Base-by-base conservation (phyloP, 2,888 invertebrate species). In the Clostera curtula region DNA sequence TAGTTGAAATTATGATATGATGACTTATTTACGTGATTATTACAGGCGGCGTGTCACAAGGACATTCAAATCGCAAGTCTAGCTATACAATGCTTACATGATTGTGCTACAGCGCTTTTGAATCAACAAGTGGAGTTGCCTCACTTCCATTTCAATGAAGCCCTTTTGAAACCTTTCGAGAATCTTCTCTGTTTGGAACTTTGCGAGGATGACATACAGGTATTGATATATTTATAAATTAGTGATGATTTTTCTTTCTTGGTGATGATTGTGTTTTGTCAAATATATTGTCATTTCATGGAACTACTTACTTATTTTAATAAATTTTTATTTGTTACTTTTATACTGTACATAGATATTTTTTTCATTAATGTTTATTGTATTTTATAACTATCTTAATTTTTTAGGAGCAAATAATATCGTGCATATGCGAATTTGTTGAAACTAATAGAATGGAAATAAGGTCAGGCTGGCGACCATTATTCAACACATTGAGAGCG, bases 121-220 rank as follows among this genome's bases (percentile, higher is more conserved):
- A 93, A 93, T 50, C 93, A 93, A 56, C 94, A 94, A 65, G 88
- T 91, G 0, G 97, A 97, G 63, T 70, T 96, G 37, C 92, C 96
- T 0, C 94, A 97, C 72, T 97, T 97, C 72, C 97, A 97, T 65
- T 96, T 97, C 67, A 96, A 97, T 64, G 97, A 97, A 68, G 95
- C 96, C 0, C 83, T 97, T 5, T 89, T 97, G 46, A 97, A 97
- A 59, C 97, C 97, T 0, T 97, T 97, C 63, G 97, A 98, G 73
- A 97, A 96, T 62, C 87, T 98, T 19, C 83, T 98, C 0, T 97
- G 96, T 63, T 87, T 97, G 55, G 97, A 98, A 62, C 85, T 96
- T 5, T 97, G 97, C 65, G 96, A 97, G 68, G 89, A 91, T 32
- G 97, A 98, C 69, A 95, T 97, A 19, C 96, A 96, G 85, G 93